A percentile compares a stretch with the other conserved stretches of the same genome.
phyloP scores from a whole-genome alignment of 37 sponge, comb jelly and placozoan species.

The Mnemiopsis leidyi region DNA sequence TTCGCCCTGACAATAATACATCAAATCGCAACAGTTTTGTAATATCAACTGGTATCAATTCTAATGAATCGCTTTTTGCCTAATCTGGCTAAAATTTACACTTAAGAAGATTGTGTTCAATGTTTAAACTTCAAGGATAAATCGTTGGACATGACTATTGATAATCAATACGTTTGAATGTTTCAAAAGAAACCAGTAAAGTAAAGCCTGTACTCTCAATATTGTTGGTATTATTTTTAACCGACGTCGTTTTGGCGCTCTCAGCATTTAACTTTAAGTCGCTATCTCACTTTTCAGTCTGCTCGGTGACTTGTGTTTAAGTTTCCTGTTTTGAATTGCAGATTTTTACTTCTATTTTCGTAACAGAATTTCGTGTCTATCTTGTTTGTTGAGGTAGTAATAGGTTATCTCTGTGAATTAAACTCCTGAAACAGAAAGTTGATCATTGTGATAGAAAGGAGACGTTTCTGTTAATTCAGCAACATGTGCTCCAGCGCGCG shows the following conservation, averaged over 20 bases:
- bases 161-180: neutral
- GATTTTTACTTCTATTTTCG: neutral
- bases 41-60: no score
- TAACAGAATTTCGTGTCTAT: neutral
- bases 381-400: neutral
- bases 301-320: neutral
- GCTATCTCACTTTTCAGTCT: no score
- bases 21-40: no score
- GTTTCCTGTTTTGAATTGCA: neutral
- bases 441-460: no score
- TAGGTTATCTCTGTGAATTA: neutral
- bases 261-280: no score
- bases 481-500: neutral
- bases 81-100: no score
- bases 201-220: no score
- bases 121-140: neutral
- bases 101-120: neutral
- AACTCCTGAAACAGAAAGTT: slow-evolving; percentile 52
- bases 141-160: neutral
- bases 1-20: neutral
- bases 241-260: no score
- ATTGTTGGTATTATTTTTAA: no score
- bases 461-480: no score
- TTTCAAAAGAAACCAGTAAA: no score
- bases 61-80: no score